phyloP scores from a whole-genome alignment of 2,113 vertebrate genomes.

The Vanacampus margaritifer region DNA sequence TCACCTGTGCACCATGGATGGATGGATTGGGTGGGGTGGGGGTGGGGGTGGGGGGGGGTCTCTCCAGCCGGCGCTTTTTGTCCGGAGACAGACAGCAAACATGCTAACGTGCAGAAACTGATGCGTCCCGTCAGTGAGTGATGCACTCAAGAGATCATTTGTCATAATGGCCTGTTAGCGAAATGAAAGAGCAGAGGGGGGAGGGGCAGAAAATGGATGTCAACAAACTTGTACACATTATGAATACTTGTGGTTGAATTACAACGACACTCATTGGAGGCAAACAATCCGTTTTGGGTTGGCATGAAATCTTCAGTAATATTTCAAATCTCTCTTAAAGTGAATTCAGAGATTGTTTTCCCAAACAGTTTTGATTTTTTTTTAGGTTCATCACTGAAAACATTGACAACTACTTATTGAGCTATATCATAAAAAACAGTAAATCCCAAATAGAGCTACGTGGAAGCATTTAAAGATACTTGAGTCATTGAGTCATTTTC shows the following conservation, averaged over 20 bases:
- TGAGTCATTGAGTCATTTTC: no score
- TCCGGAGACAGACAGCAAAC: constrained; percentile 58
- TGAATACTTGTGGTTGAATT: neutral
- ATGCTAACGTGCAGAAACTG: constrained; percentile 29
- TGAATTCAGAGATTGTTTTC: no score
- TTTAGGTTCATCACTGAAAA: no score
- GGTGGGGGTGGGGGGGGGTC: constrained; percentile 9
- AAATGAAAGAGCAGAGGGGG: neutral
- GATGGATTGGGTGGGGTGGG: constrained; percentile 22
- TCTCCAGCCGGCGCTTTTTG: constrained; percentile 48
- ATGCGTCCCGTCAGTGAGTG: constrained; percentile 18
- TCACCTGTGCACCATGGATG: constrained; percentile 36
- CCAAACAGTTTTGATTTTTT: no score
- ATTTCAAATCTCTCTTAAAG: no score
- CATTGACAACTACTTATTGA: no score
- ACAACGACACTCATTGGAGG: neutral
- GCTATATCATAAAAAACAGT: no score
- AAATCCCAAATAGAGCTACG: no score
- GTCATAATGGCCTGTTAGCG: constrained; percentile 15
- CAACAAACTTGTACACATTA: neutral
- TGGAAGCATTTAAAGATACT: no score
- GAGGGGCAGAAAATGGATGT: neutral
- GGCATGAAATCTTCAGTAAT: no score
- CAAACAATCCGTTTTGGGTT: no score
- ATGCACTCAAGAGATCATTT: constrained; percentile 23